Evolutionary conservation across 2,888 invertebrate species (phyloP).

Genomic region (Esperia sulphurella): DNA sequence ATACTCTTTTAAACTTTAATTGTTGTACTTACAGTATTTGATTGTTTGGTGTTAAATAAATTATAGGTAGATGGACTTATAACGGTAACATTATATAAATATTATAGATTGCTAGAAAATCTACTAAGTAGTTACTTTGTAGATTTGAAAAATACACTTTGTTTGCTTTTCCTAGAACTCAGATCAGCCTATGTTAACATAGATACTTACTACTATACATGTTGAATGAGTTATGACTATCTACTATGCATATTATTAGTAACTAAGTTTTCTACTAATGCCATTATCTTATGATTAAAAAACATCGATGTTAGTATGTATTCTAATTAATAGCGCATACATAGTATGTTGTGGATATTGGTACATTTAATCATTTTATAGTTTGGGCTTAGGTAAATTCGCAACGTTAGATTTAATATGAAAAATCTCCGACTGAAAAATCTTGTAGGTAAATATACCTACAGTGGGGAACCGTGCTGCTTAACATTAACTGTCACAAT

Average conservation of each 20-base stretch:
- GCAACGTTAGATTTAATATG: no score
- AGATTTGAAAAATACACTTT: not conserved
- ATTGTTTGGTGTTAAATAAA: not conserved
- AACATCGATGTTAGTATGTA: constrained; percentile 32
- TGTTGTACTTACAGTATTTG: not conserved
- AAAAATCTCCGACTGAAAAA: no score
- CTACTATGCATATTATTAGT: not conserved
- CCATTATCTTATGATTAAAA: constrained; percentile 52
- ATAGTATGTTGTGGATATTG: no score
- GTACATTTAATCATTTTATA: no score
- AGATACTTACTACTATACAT: not conserved
- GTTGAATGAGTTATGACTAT: not conserved
- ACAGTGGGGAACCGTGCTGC: no score
- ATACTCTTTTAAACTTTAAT: no score
- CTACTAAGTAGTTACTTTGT: not conserved
- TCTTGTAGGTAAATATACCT: no score
- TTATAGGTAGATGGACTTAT: not conserved
- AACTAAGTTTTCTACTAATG: constrained; percentile 21
- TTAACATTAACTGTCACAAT: no score
- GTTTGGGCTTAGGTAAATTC: no score
- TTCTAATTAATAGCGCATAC: no score
- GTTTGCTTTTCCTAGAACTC: not conserved
- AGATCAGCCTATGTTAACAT: not conserved
- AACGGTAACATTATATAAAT: not conserved
- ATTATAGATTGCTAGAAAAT: no score